These are phyloP conservation scores for Hydrocynus forskahlii DNA, from an alignment of 2,797 vertebrate species.

Conservation along the genomic window DNA sequence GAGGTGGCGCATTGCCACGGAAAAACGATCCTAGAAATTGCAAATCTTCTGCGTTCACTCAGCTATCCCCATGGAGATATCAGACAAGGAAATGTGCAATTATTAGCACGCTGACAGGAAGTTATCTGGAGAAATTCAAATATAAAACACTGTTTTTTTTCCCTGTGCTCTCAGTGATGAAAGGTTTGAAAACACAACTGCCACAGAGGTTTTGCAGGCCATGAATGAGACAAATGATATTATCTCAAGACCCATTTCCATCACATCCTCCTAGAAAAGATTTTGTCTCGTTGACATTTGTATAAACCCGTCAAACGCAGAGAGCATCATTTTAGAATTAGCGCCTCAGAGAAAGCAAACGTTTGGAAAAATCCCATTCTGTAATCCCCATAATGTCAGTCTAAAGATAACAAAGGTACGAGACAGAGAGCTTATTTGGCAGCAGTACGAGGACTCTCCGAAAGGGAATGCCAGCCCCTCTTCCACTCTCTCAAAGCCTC, in stretches of 20 bases:
- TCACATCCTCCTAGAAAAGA: slow-evolving; percentile 18
- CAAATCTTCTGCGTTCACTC: slow-evolving; percentile 37
- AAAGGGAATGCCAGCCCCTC: slow-evolving; percentile 29
- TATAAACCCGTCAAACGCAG: slow-evolving; percentile 27
- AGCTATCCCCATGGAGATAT: slow-evolving; percentile 25
- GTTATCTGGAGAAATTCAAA: slow-evolving; percentile 22
- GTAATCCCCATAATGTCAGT: slow-evolving; percentile 31
- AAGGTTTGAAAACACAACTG: slow-evolving; percentile 38
- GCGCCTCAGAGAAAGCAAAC: slow-evolving; percentile 25
- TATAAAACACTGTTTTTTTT: background rate
- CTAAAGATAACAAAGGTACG: slow-evolving; percentile 35
- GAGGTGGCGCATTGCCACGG: slow-evolving; percentile 23
- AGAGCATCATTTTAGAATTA: slow-evolving; percentile 7
- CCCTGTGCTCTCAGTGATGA: slow-evolving; percentile 31
- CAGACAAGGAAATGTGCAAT: slow-evolving; percentile 30
- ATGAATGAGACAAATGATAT: slow-evolving; percentile 23
- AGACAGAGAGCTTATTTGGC: slow-evolving; percentile 39
- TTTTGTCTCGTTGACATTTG: slow-evolving; percentile 29
- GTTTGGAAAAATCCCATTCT: slow-evolving; percentile 35
- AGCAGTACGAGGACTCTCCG: slow-evolving; percentile 24
- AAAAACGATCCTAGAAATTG: slow-evolving; percentile 33
- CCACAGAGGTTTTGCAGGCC: slow-evolving; percentile 19
- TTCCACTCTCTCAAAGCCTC: slow-evolving; percentile 32
- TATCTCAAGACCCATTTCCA: slow-evolving; percentile 22
- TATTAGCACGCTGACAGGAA: slow-evolving; percentile 38